Evolutionary conservation across 2,797 vertebrate genomes (phyloP), one percentile per base, ranked within the genome.

Genomic region (Crenuchus spilurus): DNA sequence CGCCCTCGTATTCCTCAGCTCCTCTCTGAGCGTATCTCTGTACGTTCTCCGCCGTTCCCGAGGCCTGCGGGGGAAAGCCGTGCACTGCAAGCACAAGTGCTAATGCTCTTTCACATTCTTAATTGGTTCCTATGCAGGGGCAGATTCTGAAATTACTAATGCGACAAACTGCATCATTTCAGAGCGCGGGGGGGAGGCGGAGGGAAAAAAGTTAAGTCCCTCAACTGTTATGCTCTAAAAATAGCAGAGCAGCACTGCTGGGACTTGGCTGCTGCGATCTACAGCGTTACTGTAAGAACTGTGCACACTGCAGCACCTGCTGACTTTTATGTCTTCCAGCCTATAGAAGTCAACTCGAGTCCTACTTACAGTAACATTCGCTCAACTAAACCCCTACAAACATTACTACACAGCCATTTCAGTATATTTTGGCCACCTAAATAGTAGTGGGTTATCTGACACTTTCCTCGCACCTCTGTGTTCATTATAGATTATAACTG

Each of bases 41-140:
- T 0, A 0, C 48, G 2, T 44, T 33, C 7, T 6, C 58, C 16
- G 7, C 20, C 48, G 2, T 48, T 39, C 33, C 31, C 49, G 14
- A 5, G 41, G 60, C 71, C 78, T 76, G 75, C 75, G 8, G 70
- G 52, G 76, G 83, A 77, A 10, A 35, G 62, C 74, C 16, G 62
- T 64, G 70, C 69, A 7, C 80, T 5, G 37, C 51, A 79, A 55
- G 60, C 70, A 65, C 14, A 46, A 42, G 10, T 46, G 61, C 6
- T 37, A 39, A 37, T 37, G 9, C 35, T 31, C 78, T 72, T 81
- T 85, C 64, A 75, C 71, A 48, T 82, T 81, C 77, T 72, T 84
- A 83, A 85, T 87, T 87, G 74, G 71, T 84, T 88, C 73, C 74
- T 65, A 69, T 83, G 82, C 83, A 79, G 80, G 76, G 67, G 41